Conservation (phyloP, 2,113 vertebrate genomes). For the Strix aluco region DNA sequence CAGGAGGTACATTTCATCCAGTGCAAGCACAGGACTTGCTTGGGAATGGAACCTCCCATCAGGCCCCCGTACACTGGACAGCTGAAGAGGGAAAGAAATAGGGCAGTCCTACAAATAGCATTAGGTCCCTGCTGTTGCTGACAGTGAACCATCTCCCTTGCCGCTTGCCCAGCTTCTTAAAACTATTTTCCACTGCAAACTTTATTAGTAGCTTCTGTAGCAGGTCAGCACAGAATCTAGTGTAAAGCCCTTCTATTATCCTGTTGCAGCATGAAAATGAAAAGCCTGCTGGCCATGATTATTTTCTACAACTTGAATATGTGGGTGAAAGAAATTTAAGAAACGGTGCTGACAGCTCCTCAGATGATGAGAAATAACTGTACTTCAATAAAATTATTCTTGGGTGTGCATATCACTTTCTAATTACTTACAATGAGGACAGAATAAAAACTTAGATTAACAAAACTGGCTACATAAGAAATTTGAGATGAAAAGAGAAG, state of each 20-base stretch:
- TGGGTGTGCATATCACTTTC: neutral
- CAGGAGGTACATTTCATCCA: neutral
- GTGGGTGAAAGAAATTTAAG: neutral
- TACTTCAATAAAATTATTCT: neutral
- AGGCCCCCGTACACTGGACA: fast-evolving
- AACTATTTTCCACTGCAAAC: neutral
- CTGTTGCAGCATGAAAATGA: neutral
- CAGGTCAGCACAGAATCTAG: neutral
- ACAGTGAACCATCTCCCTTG: neutral
- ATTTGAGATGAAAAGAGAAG: constrained; percentile 18
- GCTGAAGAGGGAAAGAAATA: neutral
- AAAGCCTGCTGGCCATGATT: neutral
- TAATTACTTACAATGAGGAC: constrained; percentile 42
- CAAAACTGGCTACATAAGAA: constrained; percentile 21
- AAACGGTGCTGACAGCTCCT: neutral
- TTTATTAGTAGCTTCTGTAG: neutral
- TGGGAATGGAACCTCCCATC: neutral
- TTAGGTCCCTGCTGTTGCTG: neutral
- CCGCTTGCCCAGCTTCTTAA: neutral
- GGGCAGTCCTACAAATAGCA: neutral
- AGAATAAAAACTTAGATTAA: constrained; percentile 25
- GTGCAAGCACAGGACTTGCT: neutral
- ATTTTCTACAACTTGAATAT: neutral
- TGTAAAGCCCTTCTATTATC: neutral
- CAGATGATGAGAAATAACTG: neutral